phyloP scores from a whole-genome alignment of 2,888 invertebrate species.

The Doris montereyensis region DNA sequence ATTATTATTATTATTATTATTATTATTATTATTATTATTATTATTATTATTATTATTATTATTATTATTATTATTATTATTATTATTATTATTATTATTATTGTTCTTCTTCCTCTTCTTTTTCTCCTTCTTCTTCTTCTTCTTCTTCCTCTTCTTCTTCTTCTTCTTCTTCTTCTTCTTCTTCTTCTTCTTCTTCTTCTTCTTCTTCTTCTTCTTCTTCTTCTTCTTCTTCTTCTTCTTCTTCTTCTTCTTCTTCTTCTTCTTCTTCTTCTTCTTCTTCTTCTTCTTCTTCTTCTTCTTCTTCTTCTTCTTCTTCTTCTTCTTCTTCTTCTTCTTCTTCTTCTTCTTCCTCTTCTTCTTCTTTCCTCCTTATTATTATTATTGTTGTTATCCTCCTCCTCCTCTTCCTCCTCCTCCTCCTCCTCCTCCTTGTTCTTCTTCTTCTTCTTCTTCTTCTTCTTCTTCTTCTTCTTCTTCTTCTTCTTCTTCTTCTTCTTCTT shows the following conservation, averaged over 20 bases:
- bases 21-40: too few species aligned
- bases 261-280: neutral
- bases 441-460: neutral
- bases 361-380: too few species aligned
- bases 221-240: neutral
- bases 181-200: neutral
- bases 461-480: neutral
- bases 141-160: neutral
- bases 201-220: neutral
- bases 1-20: too few species aligned
- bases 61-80: too few species aligned
- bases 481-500: neutral
- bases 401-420: constrained; percentile 10
- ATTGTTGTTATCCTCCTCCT: too few species aligned
- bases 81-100: neutral
- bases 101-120: neutral
- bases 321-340: too few species aligned
- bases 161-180: neutral
- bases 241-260: neutral
- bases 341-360: too few species aligned
- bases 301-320: too few species aligned
- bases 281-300: neutral
- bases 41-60: too few species aligned
- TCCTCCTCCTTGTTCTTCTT: neutral
- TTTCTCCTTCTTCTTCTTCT: neutral